Base-by-base conservation (phyloP, 2,888 invertebrate genomes). In the Drosophila meridiana region DNA sequence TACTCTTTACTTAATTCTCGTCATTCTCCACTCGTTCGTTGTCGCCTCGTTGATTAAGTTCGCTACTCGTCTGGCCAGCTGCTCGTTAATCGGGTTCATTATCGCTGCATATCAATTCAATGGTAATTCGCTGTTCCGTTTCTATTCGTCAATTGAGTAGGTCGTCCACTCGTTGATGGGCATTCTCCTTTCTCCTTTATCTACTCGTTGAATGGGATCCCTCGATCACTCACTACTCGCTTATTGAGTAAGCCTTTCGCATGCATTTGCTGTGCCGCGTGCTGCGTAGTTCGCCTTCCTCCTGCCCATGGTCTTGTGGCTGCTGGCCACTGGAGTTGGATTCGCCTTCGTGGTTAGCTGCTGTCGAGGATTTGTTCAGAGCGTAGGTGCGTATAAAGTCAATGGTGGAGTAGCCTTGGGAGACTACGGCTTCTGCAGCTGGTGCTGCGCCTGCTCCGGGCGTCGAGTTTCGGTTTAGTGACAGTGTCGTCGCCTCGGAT, bases 381-480 rank as follows among this genome's bases (percentile, higher is more conserved):
- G 98, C 98, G 62, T 96, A 96, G 0, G 99, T 99, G 94, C 97
- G 97, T 88, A 98, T 96, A 93, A 99, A 98, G 94, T 99, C 99
- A 83, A 99, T 99, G 1, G 97, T 91, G 7, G 92, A 92, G 45
- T 91, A 91, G 34, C 91, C 92, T 0, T 85, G 87, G 0, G 89
- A 81, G 20, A 74, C 50, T 5, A 76, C 58, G 0, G 71, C 32
- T 0, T 80, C 88, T 0, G 53, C 14, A 0, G 55, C 36, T 2
- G 68, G 14, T 28, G 59, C 26, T 6, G 45, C 9, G 9, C 50
- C 60, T 0, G 7, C 30, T 7, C 32, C 20, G 0, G 58, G 5
- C 14, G 42, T 43, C 9, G 34, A 55, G 26, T 52, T 69, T 4
- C 80, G 60, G 42, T 55, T 58, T 6, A 61, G 75, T 8, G 61